phyloP scores from a whole-genome alignment of 2,797 vertebrate genomes.

The Ctenopoma kingsleyae region DNA sequence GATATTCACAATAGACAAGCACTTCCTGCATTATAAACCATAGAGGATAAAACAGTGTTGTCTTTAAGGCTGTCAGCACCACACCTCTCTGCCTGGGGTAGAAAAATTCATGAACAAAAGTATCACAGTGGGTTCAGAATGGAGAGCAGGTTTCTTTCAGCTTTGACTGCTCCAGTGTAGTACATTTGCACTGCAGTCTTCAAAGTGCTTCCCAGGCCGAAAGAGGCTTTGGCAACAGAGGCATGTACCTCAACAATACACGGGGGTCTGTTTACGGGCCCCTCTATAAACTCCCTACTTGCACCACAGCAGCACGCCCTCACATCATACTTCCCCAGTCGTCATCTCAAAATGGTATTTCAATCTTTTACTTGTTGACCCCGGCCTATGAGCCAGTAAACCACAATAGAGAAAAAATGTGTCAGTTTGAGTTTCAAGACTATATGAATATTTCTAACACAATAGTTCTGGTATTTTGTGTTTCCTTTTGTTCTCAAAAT shows the following conservation, averaged over 20 bases:
- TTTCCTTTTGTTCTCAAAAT: conserved; percentile 42
- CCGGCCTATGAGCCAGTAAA: conserved; percentile 51
- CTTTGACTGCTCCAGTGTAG: conserved; percentile 61
- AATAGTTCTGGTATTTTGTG: conserved; percentile 41
- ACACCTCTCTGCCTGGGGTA: conserved; percentile 20
- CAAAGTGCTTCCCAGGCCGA: conserved; percentile 71
- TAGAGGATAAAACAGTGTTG: conserved; percentile 32
- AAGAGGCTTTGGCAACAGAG: conserved; percentile 69
- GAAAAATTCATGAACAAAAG: conserved; percentile 58
- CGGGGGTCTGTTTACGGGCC: conserved; percentile 80
- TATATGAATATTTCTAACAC: conserved; percentile 56
- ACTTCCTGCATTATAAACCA: conserved; percentile 50
- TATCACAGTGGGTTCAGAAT: conserved; percentile 59
- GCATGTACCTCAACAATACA: conserved; percentile 77
- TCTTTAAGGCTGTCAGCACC: conserved; percentile 48
- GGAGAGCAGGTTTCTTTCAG: conserved; percentile 67
- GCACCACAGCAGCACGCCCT: conserved; percentile 43
- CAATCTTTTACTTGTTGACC: conserved; percentile 62
- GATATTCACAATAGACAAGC: conserved; percentile 59
- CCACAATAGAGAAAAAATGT: conserved; percentile 81
- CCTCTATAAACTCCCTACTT: conserved; percentile 74
- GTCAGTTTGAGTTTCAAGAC: conserved; percentile 64
- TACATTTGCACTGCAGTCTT: conserved; percentile 76
- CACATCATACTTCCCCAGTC: conserved; percentile 18
- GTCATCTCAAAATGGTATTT: conserved; percentile 56